These are phyloP conservation scores for Rynchops niger DNA, from an alignment of 2,113 vertebrate species.

Conservation along the genomic window DNA sequence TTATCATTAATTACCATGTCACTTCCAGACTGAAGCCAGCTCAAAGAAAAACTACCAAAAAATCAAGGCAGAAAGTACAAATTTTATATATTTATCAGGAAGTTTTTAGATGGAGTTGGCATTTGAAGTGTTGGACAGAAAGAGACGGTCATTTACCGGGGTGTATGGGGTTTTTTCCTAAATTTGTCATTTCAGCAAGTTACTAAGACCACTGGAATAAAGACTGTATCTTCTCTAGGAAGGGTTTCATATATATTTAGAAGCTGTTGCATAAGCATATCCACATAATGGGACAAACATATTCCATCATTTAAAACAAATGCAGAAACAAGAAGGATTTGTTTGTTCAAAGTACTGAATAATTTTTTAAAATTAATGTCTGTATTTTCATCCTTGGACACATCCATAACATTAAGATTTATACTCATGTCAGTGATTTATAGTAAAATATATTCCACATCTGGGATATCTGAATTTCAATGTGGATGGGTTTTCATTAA, in stretches of 20 bases:
- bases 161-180: fast-evolving
- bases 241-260: not conserved
- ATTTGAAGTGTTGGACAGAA: not conserved
- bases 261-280: not conserved
- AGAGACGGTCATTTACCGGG: not conserved
- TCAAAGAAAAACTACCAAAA: not conserved
- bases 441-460: not conserved
- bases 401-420: not conserved
- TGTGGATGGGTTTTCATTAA: not conserved
- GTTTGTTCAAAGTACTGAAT: not conserved
- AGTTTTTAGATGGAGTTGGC: not conserved
- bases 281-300: not conserved
- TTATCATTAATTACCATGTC: not conserved
- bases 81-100: not conserved
- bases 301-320: not conserved
- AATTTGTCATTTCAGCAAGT: not conserved
- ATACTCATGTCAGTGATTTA: not conserved
- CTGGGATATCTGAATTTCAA: not conserved
- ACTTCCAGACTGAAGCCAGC: not conserved
- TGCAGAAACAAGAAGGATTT: not conserved
- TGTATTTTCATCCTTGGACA: not conserved
- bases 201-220: not conserved
- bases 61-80: not conserved
- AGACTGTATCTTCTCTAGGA: not conserved
- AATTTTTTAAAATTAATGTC: not conserved